A percentile compares a stretch with the other conserved stretches of the same genome.
These are phyloP conservation scores for Imbricaverruca yamaguchii DNA, from an alignment of 2,888 invertebrate genomes.

Conservation along the genomic window DNA sequence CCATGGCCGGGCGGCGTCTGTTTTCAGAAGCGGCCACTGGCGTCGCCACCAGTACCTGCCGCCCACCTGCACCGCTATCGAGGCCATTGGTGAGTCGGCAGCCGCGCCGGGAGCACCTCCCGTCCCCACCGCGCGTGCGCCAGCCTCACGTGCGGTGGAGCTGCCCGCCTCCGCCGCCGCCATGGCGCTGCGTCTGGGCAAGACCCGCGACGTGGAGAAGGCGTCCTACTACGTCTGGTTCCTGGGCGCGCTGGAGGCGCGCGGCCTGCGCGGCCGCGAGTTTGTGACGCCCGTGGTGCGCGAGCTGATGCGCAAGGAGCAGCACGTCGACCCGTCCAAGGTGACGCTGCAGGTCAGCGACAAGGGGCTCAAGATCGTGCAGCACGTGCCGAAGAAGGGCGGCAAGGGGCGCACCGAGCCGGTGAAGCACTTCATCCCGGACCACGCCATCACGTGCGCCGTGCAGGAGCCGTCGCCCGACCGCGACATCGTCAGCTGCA, in stretches of 20 bases:
- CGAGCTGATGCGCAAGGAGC: constrained; percentile 72
- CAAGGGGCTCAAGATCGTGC: constrained; percentile 90
- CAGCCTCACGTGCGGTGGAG: background rate
- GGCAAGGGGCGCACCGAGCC: constrained; percentile 45
- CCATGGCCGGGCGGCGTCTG: background rate
- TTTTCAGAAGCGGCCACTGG: background rate
- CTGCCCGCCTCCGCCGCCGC: background rate
- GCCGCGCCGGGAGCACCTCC: background rate
- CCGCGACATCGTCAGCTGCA: constrained; percentile 88
- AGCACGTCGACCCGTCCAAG: constrained; percentile 79
- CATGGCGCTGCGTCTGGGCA: constrained; percentile 7
- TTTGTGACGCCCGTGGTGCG: constrained; percentile 75
- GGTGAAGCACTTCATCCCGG: constrained; percentile 89
- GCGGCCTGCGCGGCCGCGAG: constrained; percentile 75
- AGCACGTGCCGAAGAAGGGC: constrained; percentile 53
- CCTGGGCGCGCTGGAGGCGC: constrained; percentile 90
- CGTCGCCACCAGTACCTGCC: background rate
- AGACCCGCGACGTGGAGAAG: constrained; percentile 33
- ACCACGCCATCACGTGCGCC: constrained; percentile 85
- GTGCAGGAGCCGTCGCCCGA: constrained; percentile 58
- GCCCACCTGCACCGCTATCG: background rate
- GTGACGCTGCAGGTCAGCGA: constrained; percentile 83
- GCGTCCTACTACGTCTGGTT: constrained; percentile 52
- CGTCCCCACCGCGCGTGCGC: background rate
- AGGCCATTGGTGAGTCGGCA: background rate